Conservation (phyloP, 2,888 invertebrate species). For the Iphiclides podalirius region DNA sequence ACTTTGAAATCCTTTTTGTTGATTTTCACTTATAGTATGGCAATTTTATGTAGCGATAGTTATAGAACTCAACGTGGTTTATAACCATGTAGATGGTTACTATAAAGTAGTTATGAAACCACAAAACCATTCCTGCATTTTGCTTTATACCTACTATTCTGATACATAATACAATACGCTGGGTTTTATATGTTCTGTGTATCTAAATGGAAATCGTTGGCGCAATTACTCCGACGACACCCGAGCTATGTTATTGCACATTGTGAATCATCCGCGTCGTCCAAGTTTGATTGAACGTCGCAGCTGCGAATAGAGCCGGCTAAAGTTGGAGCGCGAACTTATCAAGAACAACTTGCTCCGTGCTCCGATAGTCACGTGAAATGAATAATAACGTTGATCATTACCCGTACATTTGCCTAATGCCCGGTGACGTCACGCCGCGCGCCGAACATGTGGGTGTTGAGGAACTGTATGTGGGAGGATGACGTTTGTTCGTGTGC, state of each 20-base stretch:
- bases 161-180: no score
- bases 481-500: slow-evolving; percentile 35
- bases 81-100: no score
- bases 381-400: slow-evolving; percentile 33
- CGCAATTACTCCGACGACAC: not conserved
- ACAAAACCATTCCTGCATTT: no score
- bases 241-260: slow-evolving; percentile 5
- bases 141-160: no score
- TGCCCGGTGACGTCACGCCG: slow-evolving; percentile 42
- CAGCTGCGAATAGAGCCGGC: slow-evolving; percentile 7
- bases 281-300: slow-evolving; percentile 14
- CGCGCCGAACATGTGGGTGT: slow-evolving; percentile 28
- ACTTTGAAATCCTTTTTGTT: no score
- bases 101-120: no score
- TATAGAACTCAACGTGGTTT: no score
- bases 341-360: slow-evolving; percentile 17
- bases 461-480: slow-evolving; percentile 37
- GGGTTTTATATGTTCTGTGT: no score
- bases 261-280: slow-evolving; percentile 12
- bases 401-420: slow-evolving; percentile 29
- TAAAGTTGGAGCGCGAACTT: slow-evolving; percentile 13
- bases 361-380: slow-evolving; percentile 24
- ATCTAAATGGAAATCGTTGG: no score
- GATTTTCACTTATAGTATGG: no score
- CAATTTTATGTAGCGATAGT: no score